Conservation (phyloP, 37 sponge, comb jelly and placozoan genomes). For the Chondrilla cf. caribensis region DNA sequence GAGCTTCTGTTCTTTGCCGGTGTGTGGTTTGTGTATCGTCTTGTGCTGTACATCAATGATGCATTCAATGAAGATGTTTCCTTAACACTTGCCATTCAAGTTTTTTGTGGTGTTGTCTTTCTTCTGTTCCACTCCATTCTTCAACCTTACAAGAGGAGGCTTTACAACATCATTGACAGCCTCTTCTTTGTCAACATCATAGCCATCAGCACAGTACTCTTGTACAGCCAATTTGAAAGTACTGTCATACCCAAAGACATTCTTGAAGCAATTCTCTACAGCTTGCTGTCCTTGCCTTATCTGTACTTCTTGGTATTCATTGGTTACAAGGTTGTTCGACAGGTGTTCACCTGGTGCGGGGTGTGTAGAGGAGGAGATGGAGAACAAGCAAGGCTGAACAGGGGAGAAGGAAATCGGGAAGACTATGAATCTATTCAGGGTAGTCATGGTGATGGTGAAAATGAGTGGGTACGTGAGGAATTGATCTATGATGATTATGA, state of each 20-base stretch:
- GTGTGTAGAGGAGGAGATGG: too few species aligned
- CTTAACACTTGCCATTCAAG: neutral
- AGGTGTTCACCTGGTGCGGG: neutral
- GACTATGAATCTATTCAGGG: too few species aligned
- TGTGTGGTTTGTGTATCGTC: slow-evolving; percentile 4
- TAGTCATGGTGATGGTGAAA: too few species aligned
- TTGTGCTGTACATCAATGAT: slow-evolving; percentile 8
- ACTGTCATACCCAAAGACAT: too few species aligned
- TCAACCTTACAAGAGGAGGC: neutral
- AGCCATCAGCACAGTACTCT: neutral
- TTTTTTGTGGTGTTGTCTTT: neutral
- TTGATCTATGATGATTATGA: too few species aligned
- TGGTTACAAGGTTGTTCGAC: neutral
- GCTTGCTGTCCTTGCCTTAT: neutral
- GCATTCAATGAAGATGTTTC: neutral
- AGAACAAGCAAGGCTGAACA: too few species aligned
- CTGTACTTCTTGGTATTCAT: neutral
- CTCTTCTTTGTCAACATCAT: neutral
- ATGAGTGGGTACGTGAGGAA: too few species aligned
- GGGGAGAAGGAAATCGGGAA: too few species aligned
- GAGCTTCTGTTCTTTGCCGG: neutral
- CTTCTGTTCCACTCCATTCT: slow-evolving; percentile 8
- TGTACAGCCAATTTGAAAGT: neutral
- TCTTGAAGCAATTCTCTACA: neutral
- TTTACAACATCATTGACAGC: neutral